Base-by-base conservation (phyloP, 2,113 vertebrate species). In the Pteronura brasiliensis region DNA sequence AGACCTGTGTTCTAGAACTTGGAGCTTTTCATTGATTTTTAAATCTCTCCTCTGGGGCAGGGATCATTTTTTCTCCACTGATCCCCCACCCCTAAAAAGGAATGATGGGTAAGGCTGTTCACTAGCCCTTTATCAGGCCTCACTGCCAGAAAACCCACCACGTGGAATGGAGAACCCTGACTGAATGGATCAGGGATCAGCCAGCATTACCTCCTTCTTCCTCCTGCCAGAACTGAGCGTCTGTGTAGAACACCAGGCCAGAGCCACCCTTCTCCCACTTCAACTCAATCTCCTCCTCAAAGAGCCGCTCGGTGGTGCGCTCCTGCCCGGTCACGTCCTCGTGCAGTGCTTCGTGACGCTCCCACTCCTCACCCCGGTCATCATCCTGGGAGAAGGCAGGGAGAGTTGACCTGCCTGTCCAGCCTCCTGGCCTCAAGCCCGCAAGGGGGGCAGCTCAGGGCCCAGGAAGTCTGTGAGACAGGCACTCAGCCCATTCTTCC, bases 241-340 rank as follows among this genome's bases (percentile, higher is more conserved):
- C 99, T 0, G 99, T 99, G 98, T 99, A 99, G 98, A 99, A 99
- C 14, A 99, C 99, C 20, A 99, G 98, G 86, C 99, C 99, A 0
- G 99, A 99, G 65, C 99, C 99, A 0, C 99, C 99, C 27, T 99
- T 99, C 98, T 99, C 99, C 99, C 99, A 99, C 98, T 99, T 99
- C 55, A 99, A 98, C 98, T 99, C 99, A 3, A 99, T 99, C 98
- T 99, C 99, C 98, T 99, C 99, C 93, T 99, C 99, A 69, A 97
- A 99, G 81, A 99, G 99, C 36, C 99, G 98, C 98, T 99, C 99
- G 44, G 99, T 98, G 47, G 29, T 96, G 10, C 99, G 99, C n/a
- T 99, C 99, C 98, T 99, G 99, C 96, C 98, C 97, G 0, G 99
- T 99, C 69, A 99, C 99, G 0, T 99, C 99, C 10, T 99, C 99